Percentiles rank a stretch among this genome's conserved stretches.
Evolutionary conservation across 1,140 invertebrate species (phyloP).

Genomic region (Mya arenaria): DNA sequence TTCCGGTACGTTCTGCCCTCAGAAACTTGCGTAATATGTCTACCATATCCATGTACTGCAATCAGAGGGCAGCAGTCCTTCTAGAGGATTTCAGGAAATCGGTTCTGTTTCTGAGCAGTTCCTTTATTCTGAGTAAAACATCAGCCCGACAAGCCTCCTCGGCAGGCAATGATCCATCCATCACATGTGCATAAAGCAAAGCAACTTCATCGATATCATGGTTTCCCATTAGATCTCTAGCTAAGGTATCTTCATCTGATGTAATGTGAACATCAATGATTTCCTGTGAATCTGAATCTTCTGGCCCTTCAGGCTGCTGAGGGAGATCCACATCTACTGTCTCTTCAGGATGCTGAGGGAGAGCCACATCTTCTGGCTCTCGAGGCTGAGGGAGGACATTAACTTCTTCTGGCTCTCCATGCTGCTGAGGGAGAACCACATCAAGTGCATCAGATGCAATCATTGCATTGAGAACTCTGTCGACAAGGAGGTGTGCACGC

Average conservation of each 20-base stretch:
- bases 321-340: too few relatives aligned
- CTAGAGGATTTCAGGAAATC: conserved; percentile 52
- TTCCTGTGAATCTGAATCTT: too few relatives aligned
- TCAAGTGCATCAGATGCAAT: conserved; percentile 77
- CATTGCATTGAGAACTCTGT: conserved; percentile 68
- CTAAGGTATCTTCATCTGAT: too few relatives aligned
- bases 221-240: too few relatives aligned
- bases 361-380: too few relatives aligned
- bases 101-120: conserved; percentile 54
- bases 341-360: too few relatives aligned
- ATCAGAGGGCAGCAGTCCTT: conserved; percentile 52
- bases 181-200: neutral
- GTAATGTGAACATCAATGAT: too few relatives aligned
- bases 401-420: neutral
- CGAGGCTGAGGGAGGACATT: too few relatives aligned
- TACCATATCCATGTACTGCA: too few relatives aligned
- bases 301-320: too few relatives aligned
- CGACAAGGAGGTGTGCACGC: conserved; percentile 75
- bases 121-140: conserved; percentile 41
- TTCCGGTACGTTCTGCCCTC: conserved; percentile 63
- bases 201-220: too few relatives aligned
- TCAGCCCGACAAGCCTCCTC: neutral
- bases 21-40: conserved; percentile 62
- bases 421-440: conserved; percentile 26
- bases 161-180: neutral